Conservation (phyloP, 1,140 invertebrate species). For the Drosophila sp. region DNA sequence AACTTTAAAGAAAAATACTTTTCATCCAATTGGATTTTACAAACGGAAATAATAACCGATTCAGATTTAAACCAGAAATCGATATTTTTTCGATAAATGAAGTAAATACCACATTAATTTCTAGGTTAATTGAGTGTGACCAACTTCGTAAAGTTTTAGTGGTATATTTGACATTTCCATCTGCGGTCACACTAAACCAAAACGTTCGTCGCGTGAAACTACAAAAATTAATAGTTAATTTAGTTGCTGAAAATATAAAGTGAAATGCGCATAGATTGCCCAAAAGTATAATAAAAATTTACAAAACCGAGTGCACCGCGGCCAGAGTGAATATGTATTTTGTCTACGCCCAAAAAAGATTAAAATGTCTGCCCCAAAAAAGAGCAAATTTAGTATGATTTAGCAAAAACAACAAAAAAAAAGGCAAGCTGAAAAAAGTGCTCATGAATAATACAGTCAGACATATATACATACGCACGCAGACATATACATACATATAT, state of each 20-base stretch:
- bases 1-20: background rate
- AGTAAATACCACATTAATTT: background rate
- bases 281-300: slow-evolving; percentile 45
- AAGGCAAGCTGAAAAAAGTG: slow-evolving; percentile 48
- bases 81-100: background rate
- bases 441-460: slow-evolving; percentile 67
- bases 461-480: slow-evolving; percentile 32
- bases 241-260: slow-evolving; percentile 53
- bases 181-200: slow-evolving; percentile 40
- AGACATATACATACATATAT: slow-evolving; percentile 33
- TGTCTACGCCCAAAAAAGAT: slow-evolving; percentile 23
- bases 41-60: no score
- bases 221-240: slow-evolving; percentile 71
- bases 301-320: slow-evolving; percentile 34
- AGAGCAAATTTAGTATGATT: slow-evolving; percentile 72
- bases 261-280: slow-evolving; percentile 50
- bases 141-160: background rate
- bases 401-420: slow-evolving; percentile 69
- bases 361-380: slow-evolving; percentile 67
- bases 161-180: slow-evolving; percentile 2
- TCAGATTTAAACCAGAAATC: no score
- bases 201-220: slow-evolving; percentile 33
- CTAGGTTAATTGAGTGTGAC: background rate
- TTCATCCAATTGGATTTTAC: no score
- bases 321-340: slow-evolving; percentile 1